Evolutionary conservation across 30 jellyfish, hydroid and myxozoan genomes (phyloP).

Genomic region (Aurelia sp.): DNA sequence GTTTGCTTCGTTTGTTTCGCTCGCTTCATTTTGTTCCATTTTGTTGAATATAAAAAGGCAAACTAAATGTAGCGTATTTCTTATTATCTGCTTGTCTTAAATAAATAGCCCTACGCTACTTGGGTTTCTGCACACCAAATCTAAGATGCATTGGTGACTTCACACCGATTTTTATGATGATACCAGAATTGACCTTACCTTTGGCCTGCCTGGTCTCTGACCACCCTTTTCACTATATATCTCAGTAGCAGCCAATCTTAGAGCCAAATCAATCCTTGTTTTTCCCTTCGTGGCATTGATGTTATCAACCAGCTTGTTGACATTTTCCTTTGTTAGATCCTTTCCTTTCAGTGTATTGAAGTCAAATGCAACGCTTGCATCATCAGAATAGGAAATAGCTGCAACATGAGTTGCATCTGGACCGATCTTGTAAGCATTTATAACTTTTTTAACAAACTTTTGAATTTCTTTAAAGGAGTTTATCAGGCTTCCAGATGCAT

Average conservation of each 20-base stretch:
- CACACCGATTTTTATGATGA: too few species aligned
- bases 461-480: conserved; percentile 74
- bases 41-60: too few species aligned
- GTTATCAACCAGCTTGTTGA: conserved; percentile 73
- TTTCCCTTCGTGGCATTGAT: conserved; percentile 85
- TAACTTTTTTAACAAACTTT: conserved; percentile 87
- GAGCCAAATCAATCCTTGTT: conserved; percentile 96
- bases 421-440: conserved; percentile 87
- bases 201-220: conserved; percentile 87
- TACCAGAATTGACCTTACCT: conserved; percentile 49
- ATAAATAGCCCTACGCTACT: too few species aligned
- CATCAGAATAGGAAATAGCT: conserved; percentile 92
- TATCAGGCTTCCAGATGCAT: conserved; percentile 98
- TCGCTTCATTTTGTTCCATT: too few species aligned
- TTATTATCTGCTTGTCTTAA: too few species aligned
- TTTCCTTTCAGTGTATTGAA: conserved; percentile 85
- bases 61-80: too few species aligned
- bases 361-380: conserved; percentile 89
- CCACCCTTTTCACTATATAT: conserved; percentile 89
- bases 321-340: conserved; percentile 77
- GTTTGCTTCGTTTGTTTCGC: too few species aligned
- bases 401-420: conserved; percentile 94
- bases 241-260: conserved; percentile 78
- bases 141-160: too few species aligned
- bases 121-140: too few species aligned